Base-by-base conservation (phyloP, 2,113 vertebrate species). In the Fukomys damarensis region DNA sequence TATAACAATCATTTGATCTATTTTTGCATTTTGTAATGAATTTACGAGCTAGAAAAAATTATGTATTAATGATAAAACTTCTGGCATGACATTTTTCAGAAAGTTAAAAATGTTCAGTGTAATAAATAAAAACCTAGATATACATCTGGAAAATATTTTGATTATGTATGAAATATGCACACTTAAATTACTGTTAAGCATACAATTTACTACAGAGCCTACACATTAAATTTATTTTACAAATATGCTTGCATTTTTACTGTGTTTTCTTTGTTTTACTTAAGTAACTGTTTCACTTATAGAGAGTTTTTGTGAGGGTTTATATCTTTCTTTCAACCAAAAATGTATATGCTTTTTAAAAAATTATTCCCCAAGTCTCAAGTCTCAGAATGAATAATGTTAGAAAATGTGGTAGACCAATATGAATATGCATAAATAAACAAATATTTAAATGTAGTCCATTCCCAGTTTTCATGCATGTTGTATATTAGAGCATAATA, bases 201-300 rank as follows among this genome's bases (percentile, higher is more conserved):
- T 72, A 28, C 12, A 91, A 83, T 74, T 92, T 93, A 66, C 84
- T 54, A 70, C 16, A 84, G 35, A 68, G 26, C 38, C 43, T 77
- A 35, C n/a, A 52, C 38, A 87, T 77, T 77, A 77, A 4, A 81
- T 41, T 59, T 61, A 76, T 92, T 93, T 96, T 74, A 86, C 63
- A 26, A 90, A 96, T 85, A 87, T 54, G 43, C 32, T 87, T 76
- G 28, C 68, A 52, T 94, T 72, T 70, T 72, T 63, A 49, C 81
- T 68, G 82, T 56, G 7, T 58, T 89, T 89, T 58, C 16, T 52
- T 85, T 49, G 46, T 49, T 97, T 95, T 38, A 66, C 30, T 58
- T 88, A 85, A 68, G 22, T 86, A 46, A 58, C 0, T 16, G 56
- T 46, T 82, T 92, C 24, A 58, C 17, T 61, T 61, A 86, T 6